These are phyloP conservation scores for Temnothorax ravouxi DNA, from an alignment of 2,888 invertebrate species.

Conservation along the genomic window DNA sequence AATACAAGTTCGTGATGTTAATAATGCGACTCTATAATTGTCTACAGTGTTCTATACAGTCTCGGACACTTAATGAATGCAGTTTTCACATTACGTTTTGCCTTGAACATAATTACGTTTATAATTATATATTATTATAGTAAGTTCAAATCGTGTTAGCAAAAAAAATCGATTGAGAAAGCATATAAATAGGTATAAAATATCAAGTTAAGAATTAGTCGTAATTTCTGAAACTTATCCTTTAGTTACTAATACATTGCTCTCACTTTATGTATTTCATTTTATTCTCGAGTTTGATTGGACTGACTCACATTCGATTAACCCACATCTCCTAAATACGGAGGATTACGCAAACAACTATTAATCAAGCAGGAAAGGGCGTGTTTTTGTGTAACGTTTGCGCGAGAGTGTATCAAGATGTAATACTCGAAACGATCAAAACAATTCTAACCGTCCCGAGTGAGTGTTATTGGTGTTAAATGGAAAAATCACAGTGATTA, in stretches of 20 bases:
- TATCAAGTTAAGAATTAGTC: not conserved
- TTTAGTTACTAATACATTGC: not conserved
- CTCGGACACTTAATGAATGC: not conserved
- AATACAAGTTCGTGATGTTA: conserved; percentile 9
- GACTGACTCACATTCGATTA: not conserved
- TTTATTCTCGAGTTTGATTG: not conserved
- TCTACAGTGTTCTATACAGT: not conserved
- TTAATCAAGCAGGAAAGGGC: conserved; percentile 21
- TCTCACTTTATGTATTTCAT: not conserved
- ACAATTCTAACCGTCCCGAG: not conserved
- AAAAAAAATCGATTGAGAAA: not conserved
- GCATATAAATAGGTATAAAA: not conserved
- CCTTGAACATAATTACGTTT: conserved; percentile 44
- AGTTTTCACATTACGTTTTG: conserved; percentile 8
- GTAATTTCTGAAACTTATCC: not conserved
- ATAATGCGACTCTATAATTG: conserved; percentile 23
- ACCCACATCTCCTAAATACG: not conserved
- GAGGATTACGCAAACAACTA: not conserved
- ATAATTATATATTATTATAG: conserved; percentile 34
- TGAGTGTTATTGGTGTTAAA: not conserved
- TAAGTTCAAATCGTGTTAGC: not conserved
- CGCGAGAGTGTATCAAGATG: not conserved
- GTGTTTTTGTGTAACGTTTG: conserved; percentile 21
- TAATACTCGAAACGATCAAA: not conserved
- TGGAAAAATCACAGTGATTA: conserved; percentile 1